Evolutionary conservation across 2,888 invertebrate genomes (phyloP).

Genomic region (Piscicola geometra): DNA sequence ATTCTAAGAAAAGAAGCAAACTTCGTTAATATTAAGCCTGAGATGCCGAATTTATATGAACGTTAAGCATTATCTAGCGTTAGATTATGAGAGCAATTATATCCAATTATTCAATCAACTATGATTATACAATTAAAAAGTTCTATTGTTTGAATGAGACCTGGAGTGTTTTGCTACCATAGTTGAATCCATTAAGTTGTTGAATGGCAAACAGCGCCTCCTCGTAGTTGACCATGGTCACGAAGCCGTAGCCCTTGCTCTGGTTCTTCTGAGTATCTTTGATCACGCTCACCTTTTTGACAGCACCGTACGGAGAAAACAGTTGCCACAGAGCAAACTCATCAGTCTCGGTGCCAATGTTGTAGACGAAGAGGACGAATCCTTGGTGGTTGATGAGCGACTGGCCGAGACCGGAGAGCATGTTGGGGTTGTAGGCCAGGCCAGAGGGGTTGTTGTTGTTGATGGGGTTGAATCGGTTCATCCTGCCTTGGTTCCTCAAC

Average conservation of each 20-base stretch:
- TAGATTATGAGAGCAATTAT: neutral
- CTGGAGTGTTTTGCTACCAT: conserved; percentile 52
- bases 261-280: conserved; percentile 51
- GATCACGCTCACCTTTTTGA: conserved; percentile 55
- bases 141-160: conserved; percentile 50
- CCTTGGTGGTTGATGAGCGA: conserved; percentile 41
- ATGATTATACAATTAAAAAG: neutral
- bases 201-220: conserved; percentile 55
- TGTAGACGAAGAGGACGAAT: conserved; percentile 55
- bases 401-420: neutral
- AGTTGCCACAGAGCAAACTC: conserved; percentile 54
- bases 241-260: conserved; percentile 57
- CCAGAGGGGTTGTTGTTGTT: conserved; percentile 11
- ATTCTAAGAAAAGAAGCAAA: neutral
- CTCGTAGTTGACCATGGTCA: conserved; percentile 55
- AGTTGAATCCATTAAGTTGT: conserved; percentile 53
- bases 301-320: conserved; percentile 55
- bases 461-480: conserved; percentile 39
- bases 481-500: conserved; percentile 36
- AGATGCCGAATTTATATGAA: conserved; percentile 28
- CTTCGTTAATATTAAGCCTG: conserved; percentile 27
- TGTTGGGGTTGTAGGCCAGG: conserved; percentile 11
- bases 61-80: neutral
- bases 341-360: conserved; percentile 55
- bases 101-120: neutral